These are phyloP conservation scores for Herpailurus yagouaroundi DNA, from an alignment of 2,113 vertebrate species.

Conservation along the genomic window DNA sequence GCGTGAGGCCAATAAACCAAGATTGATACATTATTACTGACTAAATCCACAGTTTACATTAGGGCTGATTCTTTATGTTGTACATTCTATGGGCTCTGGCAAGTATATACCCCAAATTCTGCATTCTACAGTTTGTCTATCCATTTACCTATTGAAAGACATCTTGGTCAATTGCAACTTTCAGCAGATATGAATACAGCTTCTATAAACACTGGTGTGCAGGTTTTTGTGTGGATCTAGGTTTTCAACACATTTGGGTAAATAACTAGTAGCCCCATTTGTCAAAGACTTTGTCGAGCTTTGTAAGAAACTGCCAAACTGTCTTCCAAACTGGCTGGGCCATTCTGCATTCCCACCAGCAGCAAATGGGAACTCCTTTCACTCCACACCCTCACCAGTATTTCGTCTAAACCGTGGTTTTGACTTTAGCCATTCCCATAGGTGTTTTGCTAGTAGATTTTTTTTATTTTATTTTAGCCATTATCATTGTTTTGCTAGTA, in stretches of 20 bases:
- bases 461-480: background rate
- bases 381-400: background rate
- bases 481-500: background rate
- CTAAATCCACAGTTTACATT: background rate
- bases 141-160: background rate
- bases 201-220: background rate
- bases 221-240: background rate
- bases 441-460: background rate
- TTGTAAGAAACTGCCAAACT: background rate
- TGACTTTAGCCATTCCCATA: background rate
- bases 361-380: background rate
- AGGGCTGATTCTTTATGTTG: background rate
- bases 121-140: background rate
- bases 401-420: background rate
- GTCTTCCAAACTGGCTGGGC: background rate
- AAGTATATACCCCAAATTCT: background rate
- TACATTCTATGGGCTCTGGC: background rate
- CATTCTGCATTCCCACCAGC: background rate
- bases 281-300: background rate
- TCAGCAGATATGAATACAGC: background rate
- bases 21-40: background rate
- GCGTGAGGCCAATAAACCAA: background rate
- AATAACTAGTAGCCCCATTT: background rate
- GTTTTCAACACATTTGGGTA: background rate
- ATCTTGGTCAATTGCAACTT: background rate